Evolutionary conservation across 2,113 vertebrate genomes (phyloP).

Genomic region (Dendropsophus ebraccatus): DNA sequence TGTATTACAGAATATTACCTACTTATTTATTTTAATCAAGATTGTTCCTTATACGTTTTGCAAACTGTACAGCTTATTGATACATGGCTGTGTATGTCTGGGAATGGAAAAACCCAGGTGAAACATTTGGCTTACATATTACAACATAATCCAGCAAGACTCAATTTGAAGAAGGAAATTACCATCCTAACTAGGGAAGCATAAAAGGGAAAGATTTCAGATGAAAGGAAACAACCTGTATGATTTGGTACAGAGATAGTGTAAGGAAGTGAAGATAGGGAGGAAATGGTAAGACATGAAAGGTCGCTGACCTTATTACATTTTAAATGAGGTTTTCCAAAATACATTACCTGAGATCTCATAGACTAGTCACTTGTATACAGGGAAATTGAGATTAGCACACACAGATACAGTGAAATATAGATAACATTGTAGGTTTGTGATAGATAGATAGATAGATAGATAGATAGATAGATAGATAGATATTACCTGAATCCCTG

Average conservation of each 20-base stretch:
- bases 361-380: slow-evolving; percentile 47
- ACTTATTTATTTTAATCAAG: neutral
- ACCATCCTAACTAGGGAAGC: slow-evolving; percentile 92
- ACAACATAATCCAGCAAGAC: slow-evolving; percentile 63
- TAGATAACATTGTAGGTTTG: neutral
- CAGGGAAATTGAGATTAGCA: neutral
- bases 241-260: slow-evolving; percentile 87
- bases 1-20: neutral
- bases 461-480: too few species aligned
- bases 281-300: slow-evolving; percentile 75
- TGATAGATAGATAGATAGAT: too few species aligned
- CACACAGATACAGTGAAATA: neutral
- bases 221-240: slow-evolving; percentile 75
- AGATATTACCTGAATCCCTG: too few species aligned
- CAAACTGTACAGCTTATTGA: neutral
- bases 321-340: slow-evolving; percentile 69
- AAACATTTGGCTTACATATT: slow-evolving; percentile 48
- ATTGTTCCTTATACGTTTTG: neutral
- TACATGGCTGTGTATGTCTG: neutral
- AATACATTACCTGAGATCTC: slow-evolving; percentile 79
- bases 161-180: slow-evolving; percentile 89
- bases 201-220: slow-evolving; percentile 84
- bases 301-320: slow-evolving; percentile 89
- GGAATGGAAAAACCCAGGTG: neutral
- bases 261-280: slow-evolving; percentile 81